Base-by-base conservation (phyloP, 2,113 vertebrate species). In the Mormyrus lacerda region DNA sequence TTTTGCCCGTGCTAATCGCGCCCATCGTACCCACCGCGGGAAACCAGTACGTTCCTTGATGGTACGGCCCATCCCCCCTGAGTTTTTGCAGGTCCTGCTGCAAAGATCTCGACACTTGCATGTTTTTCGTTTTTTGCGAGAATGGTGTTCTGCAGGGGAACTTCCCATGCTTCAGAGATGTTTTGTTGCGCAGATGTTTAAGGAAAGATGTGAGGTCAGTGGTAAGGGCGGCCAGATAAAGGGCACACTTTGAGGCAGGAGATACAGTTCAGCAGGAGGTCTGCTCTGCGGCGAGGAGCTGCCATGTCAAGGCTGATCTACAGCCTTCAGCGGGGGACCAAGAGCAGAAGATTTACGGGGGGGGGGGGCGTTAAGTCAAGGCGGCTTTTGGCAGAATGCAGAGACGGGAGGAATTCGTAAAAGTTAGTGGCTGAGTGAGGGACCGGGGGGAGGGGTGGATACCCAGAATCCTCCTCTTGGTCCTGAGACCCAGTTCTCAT, bases 141-240 rank as follows among this genome's bases (percentile, higher is more conserved):
- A 79, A 79, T 19, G 73, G 31, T 76, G 69, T 79, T 79, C 73
- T 42, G 69, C 69, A 5, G 35, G 15, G 15, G 73, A 79, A 42
- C 35, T 79, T 79, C 73, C 2, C 35, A 17, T 42, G 73, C 35
- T 79, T 79, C 31, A 79, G 73, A 19, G 73, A 42, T 39, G 35
- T 79, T 76, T 79, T 79, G 35, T 79, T 42, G 73, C 15, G 15
- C 73, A 79, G 35, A 79, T 79, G 73, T 79, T 79, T 42, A 79
- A 79, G 73, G 73, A 79, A 42, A 79, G 73, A 79, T 79, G 35
- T 76, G 73, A 79, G 35, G 73, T 39, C 73, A 79, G 73, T 79
- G 31, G 31, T 42, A 5, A 79, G 73, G 73, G 73, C 11, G 35
- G 31, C 31, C 73, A 79, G 73, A 79, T 42, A 19, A 79, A 79